Percentiles rank a stretch among this genome's conserved stretches.
Conservation (phyloP, 2,797 vertebrate species). For the Prunella strophiata region DNA sequence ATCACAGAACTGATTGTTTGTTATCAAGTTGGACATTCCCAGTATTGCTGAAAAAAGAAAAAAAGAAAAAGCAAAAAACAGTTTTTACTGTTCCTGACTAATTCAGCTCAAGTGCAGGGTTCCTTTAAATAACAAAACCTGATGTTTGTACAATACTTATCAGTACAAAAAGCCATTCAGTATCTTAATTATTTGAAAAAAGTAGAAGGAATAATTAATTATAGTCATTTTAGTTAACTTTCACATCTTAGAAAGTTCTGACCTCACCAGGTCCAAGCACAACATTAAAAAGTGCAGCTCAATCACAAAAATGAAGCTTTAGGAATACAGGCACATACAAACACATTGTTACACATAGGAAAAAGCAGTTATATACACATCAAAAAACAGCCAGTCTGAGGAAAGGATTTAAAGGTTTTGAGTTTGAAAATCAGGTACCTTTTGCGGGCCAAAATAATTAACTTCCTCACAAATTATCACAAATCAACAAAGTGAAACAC, state of each 20-base stretch:
- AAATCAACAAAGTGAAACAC: neutral
- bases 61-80: neutral
- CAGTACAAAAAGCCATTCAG: neutral
- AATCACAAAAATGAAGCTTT: neutral
- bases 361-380: neutral
- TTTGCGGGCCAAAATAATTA: neutral
- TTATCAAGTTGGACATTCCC: constrained; percentile 94
- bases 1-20: constrained; percentile 85
- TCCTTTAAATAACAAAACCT: neutral
- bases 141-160: neutral
- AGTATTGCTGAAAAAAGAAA: constrained; percentile 86
- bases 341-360: neutral
- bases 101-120: neutral
- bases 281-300: neutral
- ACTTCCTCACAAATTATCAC: neutral
- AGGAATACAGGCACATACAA: neutral
- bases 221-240: neutral
- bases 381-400: neutral
- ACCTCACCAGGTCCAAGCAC: neutral
- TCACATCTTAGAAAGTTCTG: neutral
- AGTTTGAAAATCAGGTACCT: neutral
- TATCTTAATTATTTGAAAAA: neutral
- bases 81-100: neutral
- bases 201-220: neutral
- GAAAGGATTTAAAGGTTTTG: neutral